Evolutionary conservation across 2,888 invertebrate genomes (phyloP).

Genomic region (Crossocerus cetratus): DNA sequence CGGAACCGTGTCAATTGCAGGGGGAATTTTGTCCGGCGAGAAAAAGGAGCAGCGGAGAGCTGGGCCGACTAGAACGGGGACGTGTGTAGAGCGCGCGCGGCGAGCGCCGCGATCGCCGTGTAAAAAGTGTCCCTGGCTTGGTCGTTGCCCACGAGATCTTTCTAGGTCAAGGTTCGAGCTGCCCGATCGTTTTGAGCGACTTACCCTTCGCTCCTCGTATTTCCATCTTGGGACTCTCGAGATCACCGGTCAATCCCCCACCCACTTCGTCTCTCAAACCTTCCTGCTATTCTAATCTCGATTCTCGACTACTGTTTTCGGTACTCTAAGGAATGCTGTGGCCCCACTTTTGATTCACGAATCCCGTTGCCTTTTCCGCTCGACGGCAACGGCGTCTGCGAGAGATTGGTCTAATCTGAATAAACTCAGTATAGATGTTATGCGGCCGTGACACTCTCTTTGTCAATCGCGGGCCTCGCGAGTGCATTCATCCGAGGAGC

Average conservation of each 20-base stretch:
- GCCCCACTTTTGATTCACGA: no score
- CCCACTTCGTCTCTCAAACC: no score
- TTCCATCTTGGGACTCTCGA: conserved; percentile 10
- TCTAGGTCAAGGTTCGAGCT: conserved; percentile 75
- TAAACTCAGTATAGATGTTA: no score
- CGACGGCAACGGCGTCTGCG: no score
- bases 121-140: conserved; percentile 68
- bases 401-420: no score
- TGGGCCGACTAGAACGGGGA: no score
- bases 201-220: conserved; percentile 9
- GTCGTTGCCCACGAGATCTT: conserved; percentile 59
- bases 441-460: conserved; percentile 20
- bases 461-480: conserved; percentile 20
- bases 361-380: no score
- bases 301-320: background rate
- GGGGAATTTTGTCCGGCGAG: background rate
- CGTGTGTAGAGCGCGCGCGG: conserved; percentile 12
- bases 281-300: background rate
- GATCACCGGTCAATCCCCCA: no score
- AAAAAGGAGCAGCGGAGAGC: background rate
- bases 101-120: conserved; percentile 68
- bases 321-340: no score
- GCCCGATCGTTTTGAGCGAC: conserved; percentile 57
- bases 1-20: background rate
- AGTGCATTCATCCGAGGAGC: conserved; percentile 5